Base-by-base conservation (phyloP, 1,140 invertebrate genomes). In the Antheraea mylitta region DNA sequence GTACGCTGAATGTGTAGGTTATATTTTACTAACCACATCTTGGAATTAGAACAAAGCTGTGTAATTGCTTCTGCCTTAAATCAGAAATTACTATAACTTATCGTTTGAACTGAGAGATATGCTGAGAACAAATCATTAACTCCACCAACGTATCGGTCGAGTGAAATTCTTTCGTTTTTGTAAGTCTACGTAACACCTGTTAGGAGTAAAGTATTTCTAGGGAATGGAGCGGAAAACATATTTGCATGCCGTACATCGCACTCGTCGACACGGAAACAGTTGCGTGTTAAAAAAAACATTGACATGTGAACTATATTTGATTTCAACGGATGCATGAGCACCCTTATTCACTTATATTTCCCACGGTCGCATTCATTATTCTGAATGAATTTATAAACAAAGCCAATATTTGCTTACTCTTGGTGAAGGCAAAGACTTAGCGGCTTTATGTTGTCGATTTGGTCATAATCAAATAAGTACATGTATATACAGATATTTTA, bases 261-360 rank as follows among this genome's bases (percentile, higher is more conserved):
- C 45, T 53, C 10, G 7, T 42, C 45, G 16, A n/a, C 45, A 53
- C 45, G 45, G 45, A 53, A 53, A 53, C 45, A 53, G 45, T 53
- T 53, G 45, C 45, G 45, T 53, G 45, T 6, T 13, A 53, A 53
- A 53, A n/a, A 16, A 53, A 53, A 53, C 45, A 53, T 53, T 53
- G 45, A 53, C 45, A 53, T 53, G 7, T 42, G 45, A 6, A 53
- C 45, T 53, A 13, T 53, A 6, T 53, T 53, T 53, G 45, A 53
- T 53, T 53, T 53, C 45, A 53, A 53, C 45, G 45, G 45, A 53
- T 53, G 45, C 45, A 53, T 53, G 45, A 53, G 45, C 45, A 53
- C 45, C 45, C 45, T 53, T 53, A 13, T n/a, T 13, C 13, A 16
- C 6, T 16, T 16, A 16, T 53, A 53, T 53, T 53, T 53, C 45